A percentile compares a stretch with the other conserved stretches of the same genome.
Evolutionary conservation across 2,888 invertebrate genomes (phyloP).

Genomic region (Hesperia comma): DNA sequence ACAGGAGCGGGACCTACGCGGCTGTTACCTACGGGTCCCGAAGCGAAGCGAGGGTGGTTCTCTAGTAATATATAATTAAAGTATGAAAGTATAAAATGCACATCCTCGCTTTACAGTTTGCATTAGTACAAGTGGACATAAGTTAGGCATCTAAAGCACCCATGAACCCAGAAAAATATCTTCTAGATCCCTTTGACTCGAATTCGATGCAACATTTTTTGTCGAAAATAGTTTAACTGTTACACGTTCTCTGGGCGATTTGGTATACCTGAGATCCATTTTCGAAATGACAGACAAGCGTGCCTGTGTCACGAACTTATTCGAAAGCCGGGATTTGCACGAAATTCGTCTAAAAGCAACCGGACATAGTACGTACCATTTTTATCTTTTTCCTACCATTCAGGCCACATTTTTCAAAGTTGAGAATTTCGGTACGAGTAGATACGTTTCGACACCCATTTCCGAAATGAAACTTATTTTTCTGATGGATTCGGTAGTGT

Average conservation of each 20-base stretch:
- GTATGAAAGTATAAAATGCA: too few relatives aligned
- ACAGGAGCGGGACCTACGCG: too few relatives aligned
- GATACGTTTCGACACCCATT: constrained; percentile 1
- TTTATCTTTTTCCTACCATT: constrained; percentile 17
- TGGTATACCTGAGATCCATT: constrained; percentile 16
- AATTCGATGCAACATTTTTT: too few relatives aligned
- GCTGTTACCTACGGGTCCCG: too few relatives aligned
- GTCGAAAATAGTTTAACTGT: background rate
- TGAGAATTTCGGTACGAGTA: background rate
- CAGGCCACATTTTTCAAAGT: constrained; percentile 9
- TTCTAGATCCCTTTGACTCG: too few relatives aligned
- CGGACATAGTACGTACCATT: background rate
- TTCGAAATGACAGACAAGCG: constrained; percentile 20
- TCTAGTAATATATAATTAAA: too few relatives aligned
- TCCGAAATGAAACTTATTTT: background rate
- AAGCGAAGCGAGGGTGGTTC: too few relatives aligned
- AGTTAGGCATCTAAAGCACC: too few relatives aligned
- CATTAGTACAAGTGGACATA: too few relatives aligned
- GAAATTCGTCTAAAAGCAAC: constrained; percentile 24
- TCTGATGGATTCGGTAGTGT: background rate
- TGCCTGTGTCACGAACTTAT: constrained; percentile 28
- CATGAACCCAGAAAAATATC: too few relatives aligned
- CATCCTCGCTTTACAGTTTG: too few relatives aligned
- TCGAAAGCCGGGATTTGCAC: constrained; percentile 13
- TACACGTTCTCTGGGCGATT: background rate